Percentiles rank a stretch among this genome's conserved stretches.
These are phyloP conservation scores for Ctenosaura bakeri DNA, from an alignment of 2,797 vertebrate species.

Conservation along the genomic window DNA sequence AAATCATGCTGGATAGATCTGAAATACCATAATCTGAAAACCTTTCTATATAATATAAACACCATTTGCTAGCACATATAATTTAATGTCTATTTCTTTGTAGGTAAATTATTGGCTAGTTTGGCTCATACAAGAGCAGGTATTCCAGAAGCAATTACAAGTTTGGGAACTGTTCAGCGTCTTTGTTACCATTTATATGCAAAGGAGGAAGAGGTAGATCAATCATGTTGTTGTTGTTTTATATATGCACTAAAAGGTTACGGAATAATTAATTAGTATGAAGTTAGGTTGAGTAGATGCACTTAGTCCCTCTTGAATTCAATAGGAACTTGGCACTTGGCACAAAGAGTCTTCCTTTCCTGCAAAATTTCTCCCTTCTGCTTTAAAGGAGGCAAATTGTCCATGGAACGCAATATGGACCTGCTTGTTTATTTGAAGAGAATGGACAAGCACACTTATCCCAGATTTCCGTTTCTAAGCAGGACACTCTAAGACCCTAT, in stretches of 20 bases:
- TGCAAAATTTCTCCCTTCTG: background rate
- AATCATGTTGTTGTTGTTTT: background rate
- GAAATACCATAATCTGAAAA: background rate
- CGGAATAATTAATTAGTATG: background rate
- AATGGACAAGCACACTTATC: background rate
- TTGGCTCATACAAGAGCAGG: constrained; percentile 80
- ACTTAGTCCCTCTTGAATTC: background rate
- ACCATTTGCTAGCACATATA: background rate
- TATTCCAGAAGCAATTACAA: constrained; percentile 81
- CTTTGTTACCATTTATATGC: constrained; percentile 81
- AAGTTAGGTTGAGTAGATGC: background rate
- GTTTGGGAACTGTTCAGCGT: constrained; percentile 77
- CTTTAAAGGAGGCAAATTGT: too few species aligned
- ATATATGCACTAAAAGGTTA: background rate
- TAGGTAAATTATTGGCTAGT: constrained; percentile 82
- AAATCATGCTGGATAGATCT: background rate
- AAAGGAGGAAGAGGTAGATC: constrained; percentile 79
- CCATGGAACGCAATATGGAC: background rate
- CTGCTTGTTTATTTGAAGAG: background rate
- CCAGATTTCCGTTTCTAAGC: background rate
- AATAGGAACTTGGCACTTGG: background rate
- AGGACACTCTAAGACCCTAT: background rate
- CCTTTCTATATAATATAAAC: background rate
- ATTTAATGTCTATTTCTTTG: constrained; percentile 34
- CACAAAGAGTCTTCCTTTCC: background rate